Evolutionary conservation across 2,797 vertebrate genomes (phyloP).

Genomic region (Enteromius argenteus): DNA sequence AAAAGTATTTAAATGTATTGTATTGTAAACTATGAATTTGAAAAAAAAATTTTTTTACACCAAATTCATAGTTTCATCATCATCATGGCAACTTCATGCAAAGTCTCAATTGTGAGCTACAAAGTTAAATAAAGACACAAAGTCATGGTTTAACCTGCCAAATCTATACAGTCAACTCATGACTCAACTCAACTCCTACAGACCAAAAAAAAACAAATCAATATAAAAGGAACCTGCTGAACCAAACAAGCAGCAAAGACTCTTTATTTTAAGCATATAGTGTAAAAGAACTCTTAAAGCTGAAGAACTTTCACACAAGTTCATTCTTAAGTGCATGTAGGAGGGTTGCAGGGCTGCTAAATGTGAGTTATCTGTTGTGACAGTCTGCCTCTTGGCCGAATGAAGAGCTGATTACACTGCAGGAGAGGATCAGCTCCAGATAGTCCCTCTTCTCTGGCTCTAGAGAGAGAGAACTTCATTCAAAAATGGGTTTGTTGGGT

Average conservation of each 20-base stretch:
- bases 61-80: neutral
- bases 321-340: neutral
- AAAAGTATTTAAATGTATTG: too few species aligned
- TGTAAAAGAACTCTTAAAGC: neutral
- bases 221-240: neutral
- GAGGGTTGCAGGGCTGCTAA: slow-evolving; percentile 23
- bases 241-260: neutral
- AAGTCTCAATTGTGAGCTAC: neutral
- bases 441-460: slow-evolving; percentile 31
- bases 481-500: neutral
- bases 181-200: neutral
- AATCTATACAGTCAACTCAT: neutral
- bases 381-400: slow-evolving; percentile 39
- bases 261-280: slow-evolving; percentile 8
- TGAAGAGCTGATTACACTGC: slow-evolving; percentile 46
- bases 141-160: neutral
- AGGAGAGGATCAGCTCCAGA: slow-evolving; percentile 22
- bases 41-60: neutral
- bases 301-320: slow-evolving; percentile 16
- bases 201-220: neutral
- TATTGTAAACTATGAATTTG: too few species aligned
- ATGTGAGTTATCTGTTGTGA: slow-evolving; percentile 53
- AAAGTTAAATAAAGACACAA: neutral
- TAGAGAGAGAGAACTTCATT: slow-evolving; percentile 6
- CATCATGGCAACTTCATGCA: too few species aligned